Evolutionary conservation across 2,113 vertebrate genomes (phyloP).

Genomic region (Pedionomus torquatus): DNA sequence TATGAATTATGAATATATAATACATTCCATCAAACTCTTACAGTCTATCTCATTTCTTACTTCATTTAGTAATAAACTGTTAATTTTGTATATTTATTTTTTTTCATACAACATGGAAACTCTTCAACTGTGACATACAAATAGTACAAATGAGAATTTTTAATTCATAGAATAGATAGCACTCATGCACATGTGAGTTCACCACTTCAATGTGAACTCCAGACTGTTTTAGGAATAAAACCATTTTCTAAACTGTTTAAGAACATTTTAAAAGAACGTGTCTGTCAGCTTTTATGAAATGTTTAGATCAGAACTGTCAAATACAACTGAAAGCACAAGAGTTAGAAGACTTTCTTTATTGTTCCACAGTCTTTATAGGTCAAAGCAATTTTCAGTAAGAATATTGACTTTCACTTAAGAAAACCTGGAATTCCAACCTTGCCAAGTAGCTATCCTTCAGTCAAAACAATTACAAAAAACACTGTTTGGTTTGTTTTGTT

Average conservation of each 20-base stretch:
- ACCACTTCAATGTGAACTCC: slow-evolving; percentile 19
- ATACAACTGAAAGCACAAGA: slow-evolving; percentile 34
- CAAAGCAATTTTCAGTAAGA: slow-evolving; percentile 18
- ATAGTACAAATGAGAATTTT: slow-evolving; percentile 7
- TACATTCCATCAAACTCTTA: neutral
- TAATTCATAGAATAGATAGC: neutral
- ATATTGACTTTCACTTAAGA: neutral
- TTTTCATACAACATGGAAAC: neutral
- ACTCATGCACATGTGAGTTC: neutral
- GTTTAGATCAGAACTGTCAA: slow-evolving; percentile 54
- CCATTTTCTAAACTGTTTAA: slow-evolving; percentile 17
- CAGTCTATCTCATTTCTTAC: neutral
- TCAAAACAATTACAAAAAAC: neutral
- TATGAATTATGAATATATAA: neutral
- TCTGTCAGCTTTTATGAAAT: slow-evolving; percentile 44
- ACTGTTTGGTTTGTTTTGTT: neutral
- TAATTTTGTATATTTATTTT: neutral
- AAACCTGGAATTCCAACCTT: neutral
- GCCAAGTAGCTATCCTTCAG: neutral
- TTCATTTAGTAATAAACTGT: neutral
- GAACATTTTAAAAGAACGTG: neutral
- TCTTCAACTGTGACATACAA: neutral
- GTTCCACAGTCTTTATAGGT: slow-evolving; percentile 20
- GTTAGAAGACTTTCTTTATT: slow-evolving; percentile 29
- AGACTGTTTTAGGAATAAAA: neutral